These are phyloP conservation scores for Barnardius zonarius DNA, from an alignment of 2,113 vertebrate genomes.

Conservation along the genomic window DNA sequence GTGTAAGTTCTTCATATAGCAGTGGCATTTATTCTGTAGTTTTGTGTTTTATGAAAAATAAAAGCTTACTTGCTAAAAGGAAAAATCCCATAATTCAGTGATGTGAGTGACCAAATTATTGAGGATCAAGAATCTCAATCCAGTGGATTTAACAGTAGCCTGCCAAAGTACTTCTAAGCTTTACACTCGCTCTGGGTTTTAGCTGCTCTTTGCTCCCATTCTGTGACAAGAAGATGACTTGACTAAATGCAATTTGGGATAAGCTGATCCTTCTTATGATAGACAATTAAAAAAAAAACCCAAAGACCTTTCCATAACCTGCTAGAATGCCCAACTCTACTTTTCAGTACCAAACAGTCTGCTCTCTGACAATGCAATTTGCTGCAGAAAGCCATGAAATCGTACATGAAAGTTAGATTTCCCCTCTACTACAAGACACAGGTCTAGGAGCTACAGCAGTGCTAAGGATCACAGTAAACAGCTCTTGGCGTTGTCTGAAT, in stretches of 20 bases:
- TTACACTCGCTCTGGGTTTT: neutral
- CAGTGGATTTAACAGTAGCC: neutral
- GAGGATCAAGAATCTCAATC: neutral
- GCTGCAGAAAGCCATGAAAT: neutral
- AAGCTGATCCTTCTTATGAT: neutral
- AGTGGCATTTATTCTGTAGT: neutral
- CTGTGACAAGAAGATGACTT: conserved; percentile 3
- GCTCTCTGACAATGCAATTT: neutral
- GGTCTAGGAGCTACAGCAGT: neutral
- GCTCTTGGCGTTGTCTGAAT: neutral
- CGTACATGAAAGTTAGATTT: neutral
- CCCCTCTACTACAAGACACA: neutral
- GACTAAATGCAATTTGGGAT: neutral
- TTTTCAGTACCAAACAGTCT: neutral
- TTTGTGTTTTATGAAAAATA: neutral
- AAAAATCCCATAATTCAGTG: neutral
- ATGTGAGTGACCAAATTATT: neutral
- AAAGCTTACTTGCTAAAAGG: neutral
- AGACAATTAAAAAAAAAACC: neutral
- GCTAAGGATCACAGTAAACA: neutral
- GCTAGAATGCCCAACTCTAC: neutral
- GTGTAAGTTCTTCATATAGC: neutral
- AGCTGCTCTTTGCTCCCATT: neutral
- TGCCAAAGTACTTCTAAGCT: neutral
- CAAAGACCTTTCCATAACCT: neutral